phyloP scores from a whole-genome alignment of 2,888 invertebrate genomes.

The Microdon myrmicae region DNA sequence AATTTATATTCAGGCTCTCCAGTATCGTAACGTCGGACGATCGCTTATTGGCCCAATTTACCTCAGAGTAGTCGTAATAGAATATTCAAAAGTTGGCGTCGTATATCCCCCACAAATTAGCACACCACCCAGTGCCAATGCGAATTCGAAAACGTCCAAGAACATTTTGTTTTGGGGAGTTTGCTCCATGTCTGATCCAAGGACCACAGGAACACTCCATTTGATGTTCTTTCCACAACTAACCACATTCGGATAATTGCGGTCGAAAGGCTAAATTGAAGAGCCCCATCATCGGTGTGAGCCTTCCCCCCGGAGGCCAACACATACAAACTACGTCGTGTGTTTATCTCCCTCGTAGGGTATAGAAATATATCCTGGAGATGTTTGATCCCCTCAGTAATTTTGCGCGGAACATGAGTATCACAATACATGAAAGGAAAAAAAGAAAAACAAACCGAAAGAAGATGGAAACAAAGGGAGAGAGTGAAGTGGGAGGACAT shows the following conservation, averaged over 20 bases:
- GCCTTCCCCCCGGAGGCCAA: constrained; percentile 1
- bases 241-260: constrained; percentile 38
- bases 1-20: constrained; percentile 26
- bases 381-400: constrained; percentile 20
- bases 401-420: constrained; percentile 6
- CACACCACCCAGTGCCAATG: constrained; percentile 5
- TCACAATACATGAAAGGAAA: neutral
- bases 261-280: constrained; percentile 29
- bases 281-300: constrained; percentile 8
- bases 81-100: constrained; percentile 39
- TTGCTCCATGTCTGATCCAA: too few relatives aligned
- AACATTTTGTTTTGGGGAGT: constrained; percentile 22
- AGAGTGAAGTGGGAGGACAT: too few relatives aligned
- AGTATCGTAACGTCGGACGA: constrained; percentile 15
- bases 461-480: neutral
- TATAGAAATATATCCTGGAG: constrained; percentile 7
- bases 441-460: constrained; percentile 2
- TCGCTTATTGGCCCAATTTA: constrained; percentile 39
- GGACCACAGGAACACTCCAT: constrained; percentile 32
- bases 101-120: constrained; percentile 33
- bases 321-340: too few relatives aligned
- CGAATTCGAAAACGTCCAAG: constrained; percentile 27
- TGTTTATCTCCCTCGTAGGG: too few relatives aligned
- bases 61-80: constrained; percentile 23
- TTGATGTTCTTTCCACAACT: constrained; percentile 24